Percentiles rank a stretch among this genome's conserved stretches.
Evolutionary conservation across 2,888 invertebrate species (phyloP).

Genomic region (Lypha dubia): DNA sequence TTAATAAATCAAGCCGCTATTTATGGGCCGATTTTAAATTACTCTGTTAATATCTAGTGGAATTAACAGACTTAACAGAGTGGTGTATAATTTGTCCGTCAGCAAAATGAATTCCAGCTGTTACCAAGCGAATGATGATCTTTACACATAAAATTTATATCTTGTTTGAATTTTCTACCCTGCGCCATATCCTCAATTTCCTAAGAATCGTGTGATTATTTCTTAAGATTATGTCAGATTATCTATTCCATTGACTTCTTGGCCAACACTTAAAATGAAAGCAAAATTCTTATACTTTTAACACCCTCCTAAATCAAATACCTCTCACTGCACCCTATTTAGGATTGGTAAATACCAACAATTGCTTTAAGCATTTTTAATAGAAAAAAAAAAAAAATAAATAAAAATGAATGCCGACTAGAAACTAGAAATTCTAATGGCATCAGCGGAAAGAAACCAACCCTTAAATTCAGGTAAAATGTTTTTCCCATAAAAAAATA

Average conservation of each 20-base stretch:
- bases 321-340: conserved; percentile 60
- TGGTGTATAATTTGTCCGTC: too few species aligned
- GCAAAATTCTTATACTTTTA: conserved; percentile 22
- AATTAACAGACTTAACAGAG: too few species aligned
- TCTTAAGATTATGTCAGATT: conserved; percentile 34
- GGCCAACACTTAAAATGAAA: conserved; percentile 28
- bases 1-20: too few species aligned
- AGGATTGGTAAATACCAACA: conserved; percentile 52
- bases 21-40: too few species aligned
- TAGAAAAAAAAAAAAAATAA: conserved; percentile 2
- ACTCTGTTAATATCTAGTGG: too few species aligned
- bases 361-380: conserved; percentile 2
- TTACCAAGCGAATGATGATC: too few species aligned
- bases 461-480: conserved; percentile 57
- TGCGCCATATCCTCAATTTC: neutral
- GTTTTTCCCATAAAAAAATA: neutral
- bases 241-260: neutral
- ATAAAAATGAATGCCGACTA: conserved; percentile 44
- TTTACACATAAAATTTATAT: too few species aligned
- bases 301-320: conserved; percentile 52
- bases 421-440: conserved; percentile 64
- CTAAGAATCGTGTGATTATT: conserved; percentile 30
- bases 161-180: neutral
- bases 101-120: too few species aligned
- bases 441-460: conserved; percentile 57